Conservation (phyloP, 1,140 invertebrate species). For the Galleria mellonella region DNA sequence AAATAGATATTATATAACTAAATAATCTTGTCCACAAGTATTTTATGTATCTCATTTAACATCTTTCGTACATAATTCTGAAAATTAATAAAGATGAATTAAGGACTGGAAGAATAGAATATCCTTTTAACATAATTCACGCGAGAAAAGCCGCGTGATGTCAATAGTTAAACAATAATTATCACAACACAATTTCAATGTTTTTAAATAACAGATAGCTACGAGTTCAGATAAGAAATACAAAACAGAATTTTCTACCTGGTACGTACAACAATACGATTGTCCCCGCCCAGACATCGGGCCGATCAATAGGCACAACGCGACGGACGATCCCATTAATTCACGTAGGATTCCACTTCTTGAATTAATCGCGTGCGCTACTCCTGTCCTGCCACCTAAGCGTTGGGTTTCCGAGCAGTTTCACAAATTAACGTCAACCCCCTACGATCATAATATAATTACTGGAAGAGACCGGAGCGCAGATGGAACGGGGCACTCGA, state of each 20-base stretch:
- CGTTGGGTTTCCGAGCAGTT: slow-evolving; percentile 53
- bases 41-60: too few species aligned
- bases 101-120: too few species aligned
- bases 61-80: too few species aligned
- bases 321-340: slow-evolving; percentile 40
- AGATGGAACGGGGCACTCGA: slow-evolving; percentile 3
- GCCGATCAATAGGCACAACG: slow-evolving; percentile 51
- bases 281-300: neutral
- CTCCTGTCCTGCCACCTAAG: slow-evolving; percentile 34
- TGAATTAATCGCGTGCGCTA: slow-evolving; percentile 56
- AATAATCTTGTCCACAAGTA: too few species aligned
- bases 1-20: too few species aligned
- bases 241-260: neutral
- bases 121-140: too few species aligned
- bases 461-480: slow-evolving; percentile 17
- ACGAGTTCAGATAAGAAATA: too few species aligned
- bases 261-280: neutral
- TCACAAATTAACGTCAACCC: slow-evolving; percentile 58
- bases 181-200: too few species aligned
- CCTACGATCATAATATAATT: slow-evolving; percentile 41
- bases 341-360: slow-evolving; percentile 44
- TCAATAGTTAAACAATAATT: too few species aligned
- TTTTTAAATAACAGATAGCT: too few species aligned
- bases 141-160: too few species aligned
- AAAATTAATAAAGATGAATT: too few species aligned